A percentile compares a stretch with the other conserved stretches of the same genome.
These are phyloP conservation scores for Acleris sparsana DNA, from an alignment of 2,888 invertebrate species.

Conservation along the genomic window DNA sequence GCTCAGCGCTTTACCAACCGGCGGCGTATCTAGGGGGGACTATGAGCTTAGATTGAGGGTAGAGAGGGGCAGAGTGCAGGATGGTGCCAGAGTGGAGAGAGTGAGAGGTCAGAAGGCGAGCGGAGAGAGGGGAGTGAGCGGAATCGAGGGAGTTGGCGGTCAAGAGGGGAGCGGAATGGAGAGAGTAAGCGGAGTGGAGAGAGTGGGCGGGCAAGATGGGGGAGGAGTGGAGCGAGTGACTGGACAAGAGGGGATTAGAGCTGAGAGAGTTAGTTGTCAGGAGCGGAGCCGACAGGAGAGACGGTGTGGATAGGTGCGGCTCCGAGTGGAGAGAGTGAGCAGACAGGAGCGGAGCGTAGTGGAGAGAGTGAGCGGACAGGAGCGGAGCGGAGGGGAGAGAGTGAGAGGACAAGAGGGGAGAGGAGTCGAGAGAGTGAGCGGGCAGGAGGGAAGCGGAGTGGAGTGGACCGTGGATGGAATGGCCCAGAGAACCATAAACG, in stretches of 20 bases:
- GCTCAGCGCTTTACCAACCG: slow-evolving; percentile 40
- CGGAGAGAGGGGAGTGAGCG: too few species aligned
- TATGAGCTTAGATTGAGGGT: slow-evolving; percentile 26
- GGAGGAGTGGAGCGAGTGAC: too few species aligned
- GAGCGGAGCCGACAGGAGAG: slow-evolving; percentile 5
- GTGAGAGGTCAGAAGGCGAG: too few species aligned
- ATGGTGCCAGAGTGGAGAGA: too few species aligned
- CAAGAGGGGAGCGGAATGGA: not conserved
- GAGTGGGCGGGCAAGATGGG: too few species aligned
- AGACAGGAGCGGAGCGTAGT: slow-evolving; percentile 29
- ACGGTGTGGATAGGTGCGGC: not conserved
- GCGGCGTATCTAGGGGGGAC: slow-evolving; percentile 43
- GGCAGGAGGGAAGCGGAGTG: slow-evolving; percentile 22
- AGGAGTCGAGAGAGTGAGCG: slow-evolving; percentile 19
- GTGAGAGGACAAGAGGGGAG: slow-evolving; percentile 8
- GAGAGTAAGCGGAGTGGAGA: not conserved
- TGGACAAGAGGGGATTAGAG: too few species aligned
- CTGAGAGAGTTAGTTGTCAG: too few species aligned
- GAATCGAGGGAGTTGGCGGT: too few species aligned
- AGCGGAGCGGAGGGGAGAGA: slow-evolving; percentile 7
- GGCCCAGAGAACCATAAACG: slow-evolving; percentile 23
- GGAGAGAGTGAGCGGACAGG: slow-evolving; percentile 3
- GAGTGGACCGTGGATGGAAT: slow-evolving; percentile 24
- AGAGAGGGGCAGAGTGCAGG: slow-evolving; percentile 15
- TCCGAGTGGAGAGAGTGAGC: slow-evolving; percentile 12